These are phyloP conservation scores for Catharus bicknelli DNA, from an alignment of 2,113 vertebrate species.

Conservation along the genomic window DNA sequence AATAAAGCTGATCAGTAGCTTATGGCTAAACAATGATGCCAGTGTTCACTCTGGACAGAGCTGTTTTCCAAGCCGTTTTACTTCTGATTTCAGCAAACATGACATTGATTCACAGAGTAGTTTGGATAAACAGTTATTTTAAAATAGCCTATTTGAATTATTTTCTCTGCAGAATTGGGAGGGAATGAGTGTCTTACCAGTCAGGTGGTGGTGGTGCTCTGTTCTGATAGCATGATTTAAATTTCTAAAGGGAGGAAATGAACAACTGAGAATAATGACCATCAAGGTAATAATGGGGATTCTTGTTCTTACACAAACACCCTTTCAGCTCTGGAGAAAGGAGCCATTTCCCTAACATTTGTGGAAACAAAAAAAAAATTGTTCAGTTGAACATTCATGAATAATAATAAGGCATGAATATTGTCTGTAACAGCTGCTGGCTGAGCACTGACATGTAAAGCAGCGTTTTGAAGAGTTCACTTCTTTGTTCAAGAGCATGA, in stretches of 20 bases:
- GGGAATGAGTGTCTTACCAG: neutral
- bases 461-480: neutral
- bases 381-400: neutral
- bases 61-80: neutral
- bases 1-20: neutral
- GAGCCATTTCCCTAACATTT: conserved; percentile 11
- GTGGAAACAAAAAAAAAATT: conserved; percentile 13
- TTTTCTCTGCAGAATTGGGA: neutral
- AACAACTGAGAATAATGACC: conserved; percentile 5
- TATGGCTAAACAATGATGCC: neutral
- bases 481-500: neutral
- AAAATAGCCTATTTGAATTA: neutral
- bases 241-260: conserved; percentile 8
- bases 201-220: neutral
- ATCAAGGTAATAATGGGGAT: conserved; percentile 21
- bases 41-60: neutral
- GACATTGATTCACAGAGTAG: neutral
- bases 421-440: conserved; percentile 23
- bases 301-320: conserved; percentile 31
- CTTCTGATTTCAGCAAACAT: neutral
- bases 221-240: neutral
- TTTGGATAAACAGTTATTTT: neutral
- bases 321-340: conserved; percentile 43
- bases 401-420: conserved; percentile 27
- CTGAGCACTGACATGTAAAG: neutral